A percentile compares a stretch with the other conserved stretches of the same genome.
These are phyloP conservation scores for Nomada fabriciana DNA, from an alignment of 2,888 invertebrate species.

Conservation along the genomic window DNA sequence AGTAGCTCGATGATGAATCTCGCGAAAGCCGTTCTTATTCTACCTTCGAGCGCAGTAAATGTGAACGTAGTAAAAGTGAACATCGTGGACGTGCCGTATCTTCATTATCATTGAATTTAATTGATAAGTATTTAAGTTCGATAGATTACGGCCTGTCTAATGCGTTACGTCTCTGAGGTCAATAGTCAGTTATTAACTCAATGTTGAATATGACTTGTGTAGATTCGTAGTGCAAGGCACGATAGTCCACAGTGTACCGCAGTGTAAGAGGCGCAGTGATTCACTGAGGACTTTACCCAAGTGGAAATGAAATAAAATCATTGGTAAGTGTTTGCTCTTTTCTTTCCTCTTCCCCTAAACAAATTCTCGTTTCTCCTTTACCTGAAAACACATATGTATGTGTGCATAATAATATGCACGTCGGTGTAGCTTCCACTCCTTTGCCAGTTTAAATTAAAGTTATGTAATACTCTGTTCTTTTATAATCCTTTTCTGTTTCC, in stretches of 20 bases:
- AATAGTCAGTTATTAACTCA: conserved; percentile 45
- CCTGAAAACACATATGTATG: too few species aligned
- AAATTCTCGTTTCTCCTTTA: too few species aligned
- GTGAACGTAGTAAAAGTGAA: neutral
- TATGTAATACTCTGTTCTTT: too few species aligned
- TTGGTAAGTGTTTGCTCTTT: conserved; percentile 16
- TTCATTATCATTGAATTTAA: conserved; percentile 48
- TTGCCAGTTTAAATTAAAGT: too few species aligned
- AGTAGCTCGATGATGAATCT: neutral
- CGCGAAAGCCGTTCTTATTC: neutral
- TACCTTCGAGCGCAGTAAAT: neutral
- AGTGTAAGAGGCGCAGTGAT: conserved; percentile 9
- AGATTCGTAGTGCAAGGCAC: conserved; percentile 10
- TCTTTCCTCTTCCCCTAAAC: too few species aligned
- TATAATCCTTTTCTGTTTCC: too few species aligned
- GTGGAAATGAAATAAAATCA: neutral
- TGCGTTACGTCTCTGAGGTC: conserved; percentile 33
- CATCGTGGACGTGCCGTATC: neutral
- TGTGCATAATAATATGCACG: too few species aligned
- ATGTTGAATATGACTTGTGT: conserved; percentile 14
- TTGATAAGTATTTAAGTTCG: conserved; percentile 39
- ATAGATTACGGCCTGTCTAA: conserved; percentile 32
- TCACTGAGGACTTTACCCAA: neutral
- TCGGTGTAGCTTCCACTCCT: too few species aligned
- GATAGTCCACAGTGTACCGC: conserved; percentile 7